A percentile compares a stretch with the other conserved stretches of the same genome.
Evolutionary conservation across 1,140 invertebrate species (phyloP).

Genomic region (Drosophila auraria): DNA sequence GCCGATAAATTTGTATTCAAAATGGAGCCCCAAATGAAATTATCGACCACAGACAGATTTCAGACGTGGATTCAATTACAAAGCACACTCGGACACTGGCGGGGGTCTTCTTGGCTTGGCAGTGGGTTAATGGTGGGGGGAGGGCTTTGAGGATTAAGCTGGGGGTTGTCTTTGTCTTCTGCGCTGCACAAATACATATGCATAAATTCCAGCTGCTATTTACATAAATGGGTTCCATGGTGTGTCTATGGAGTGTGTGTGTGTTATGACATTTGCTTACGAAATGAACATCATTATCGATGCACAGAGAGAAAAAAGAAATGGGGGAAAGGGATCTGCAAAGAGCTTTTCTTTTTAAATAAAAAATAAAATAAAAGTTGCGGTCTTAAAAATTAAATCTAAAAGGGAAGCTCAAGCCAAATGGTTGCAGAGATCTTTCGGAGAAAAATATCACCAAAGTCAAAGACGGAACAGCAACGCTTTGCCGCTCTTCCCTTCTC

Average conservation of each 20-base stretch:
- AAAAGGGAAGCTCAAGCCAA: too few relatives aligned
- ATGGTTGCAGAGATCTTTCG: too few relatives aligned
- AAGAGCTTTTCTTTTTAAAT: too few relatives aligned
- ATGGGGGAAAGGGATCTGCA: too few relatives aligned
- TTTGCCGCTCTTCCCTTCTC: too few relatives aligned
- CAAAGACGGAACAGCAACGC: too few relatives aligned
- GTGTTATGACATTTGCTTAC: constrained; percentile 77
- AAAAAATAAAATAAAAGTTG: too few relatives aligned
- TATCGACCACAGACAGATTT: constrained; percentile 81
- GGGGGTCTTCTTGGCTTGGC: constrained; percentile 14
- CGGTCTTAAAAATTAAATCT: too few relatives aligned
- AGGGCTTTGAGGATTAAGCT: background rate
- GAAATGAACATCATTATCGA: constrained; percentile 78
- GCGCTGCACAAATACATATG: constrained; percentile 46
- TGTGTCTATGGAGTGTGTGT: constrained; percentile 4
- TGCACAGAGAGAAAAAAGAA: background rate
- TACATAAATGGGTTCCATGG: constrained; percentile 49
- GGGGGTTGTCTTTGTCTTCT: constrained; percentile 57
- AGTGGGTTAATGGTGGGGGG: background rate
- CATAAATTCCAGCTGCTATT: constrained; percentile 67
- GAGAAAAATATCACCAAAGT: too few relatives aligned
- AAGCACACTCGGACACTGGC: constrained; percentile 53
- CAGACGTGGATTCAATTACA: constrained; percentile 82
- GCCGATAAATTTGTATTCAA: constrained; percentile 75
- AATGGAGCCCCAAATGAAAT: constrained; percentile 73